phyloP scores from a whole-genome alignment of 2,888 invertebrate species.

The Oscheius sp. region DNA sequence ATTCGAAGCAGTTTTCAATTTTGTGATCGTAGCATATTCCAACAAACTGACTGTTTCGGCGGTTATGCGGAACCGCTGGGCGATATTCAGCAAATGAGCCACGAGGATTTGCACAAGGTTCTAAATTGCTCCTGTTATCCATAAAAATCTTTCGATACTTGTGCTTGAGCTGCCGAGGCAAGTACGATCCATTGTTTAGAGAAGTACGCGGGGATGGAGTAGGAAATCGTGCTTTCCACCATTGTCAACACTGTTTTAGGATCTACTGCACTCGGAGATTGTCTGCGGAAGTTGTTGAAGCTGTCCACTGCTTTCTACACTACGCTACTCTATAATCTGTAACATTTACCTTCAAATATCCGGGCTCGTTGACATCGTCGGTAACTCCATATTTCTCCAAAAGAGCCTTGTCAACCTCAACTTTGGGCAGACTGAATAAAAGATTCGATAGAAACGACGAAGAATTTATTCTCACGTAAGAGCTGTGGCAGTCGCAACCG shows the following conservation, averaged over 20 bases:
- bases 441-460: background rate
- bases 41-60: background rate
- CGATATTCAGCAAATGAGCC: constrained; percentile 14
- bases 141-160: background rate
- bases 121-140: background rate
- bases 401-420: background rate
- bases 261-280: background rate
- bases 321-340: background rate
- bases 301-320: constrained; percentile 10
- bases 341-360: background rate
- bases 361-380: constrained; percentile 14
- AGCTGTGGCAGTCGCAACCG: background rate
- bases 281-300: background rate
- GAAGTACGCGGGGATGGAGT: background rate
- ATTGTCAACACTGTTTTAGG: background rate
- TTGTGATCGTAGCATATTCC: background rate
- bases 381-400: constrained; percentile 23
- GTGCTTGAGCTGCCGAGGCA: background rate
- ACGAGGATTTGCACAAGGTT: background rate
- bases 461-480: background rate
- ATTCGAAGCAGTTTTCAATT: background rate
- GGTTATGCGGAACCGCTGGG: background rate
- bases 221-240: background rate
- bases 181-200: constrained; percentile 1
- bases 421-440: constrained; percentile 11